Evolutionary conservation across 2,113 vertebrate species (phyloP).

Genomic region (Hippocampus guttulatus): DNA sequence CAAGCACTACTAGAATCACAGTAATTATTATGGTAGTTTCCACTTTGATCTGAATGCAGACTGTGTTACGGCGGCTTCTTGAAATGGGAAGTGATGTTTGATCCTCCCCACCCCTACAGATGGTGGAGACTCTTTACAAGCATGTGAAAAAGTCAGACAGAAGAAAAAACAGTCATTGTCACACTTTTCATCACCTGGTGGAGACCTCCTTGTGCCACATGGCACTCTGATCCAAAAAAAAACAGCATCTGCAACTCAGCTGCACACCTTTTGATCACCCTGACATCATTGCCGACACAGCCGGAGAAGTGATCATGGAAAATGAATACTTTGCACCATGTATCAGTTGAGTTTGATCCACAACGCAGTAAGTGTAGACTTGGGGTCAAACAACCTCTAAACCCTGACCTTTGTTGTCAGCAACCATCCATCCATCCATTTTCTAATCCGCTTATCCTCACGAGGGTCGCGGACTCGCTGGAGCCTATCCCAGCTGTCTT

Average conservation of each 20-base stretch:
- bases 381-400: neutral
- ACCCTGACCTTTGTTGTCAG: neutral
- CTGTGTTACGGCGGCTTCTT: constrained; percentile 20
- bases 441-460: too few relatives aligned
- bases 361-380: neutral
- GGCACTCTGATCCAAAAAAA: constrained; percentile 1
- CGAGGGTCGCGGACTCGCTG: too few relatives aligned
- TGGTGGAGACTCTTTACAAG: constrained; percentile 27
- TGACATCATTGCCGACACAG: constrained; percentile 30
- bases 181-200: neutral
- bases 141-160: constrained; percentile 7
- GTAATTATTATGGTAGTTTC: constrained; percentile 8
- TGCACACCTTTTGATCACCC: constrained; percentile 11
- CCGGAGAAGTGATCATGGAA: constrained; percentile 3
- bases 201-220: neutral
- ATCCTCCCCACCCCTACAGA: constrained; percentile 45
- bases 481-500: too few relatives aligned
- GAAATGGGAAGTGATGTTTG: constrained; percentile 46
- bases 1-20: constrained; percentile 4
- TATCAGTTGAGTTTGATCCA: constrained; percentile 15
- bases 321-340: constrained; percentile 5
- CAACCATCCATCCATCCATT: too few relatives aligned
- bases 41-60: constrained; percentile 5
- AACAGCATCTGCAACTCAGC: neutral
- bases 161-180: constrained; percentile 8